Evolutionary conservation across 2,113 vertebrate species (phyloP).

Genomic region (Oophaga pumilio): DNA sequence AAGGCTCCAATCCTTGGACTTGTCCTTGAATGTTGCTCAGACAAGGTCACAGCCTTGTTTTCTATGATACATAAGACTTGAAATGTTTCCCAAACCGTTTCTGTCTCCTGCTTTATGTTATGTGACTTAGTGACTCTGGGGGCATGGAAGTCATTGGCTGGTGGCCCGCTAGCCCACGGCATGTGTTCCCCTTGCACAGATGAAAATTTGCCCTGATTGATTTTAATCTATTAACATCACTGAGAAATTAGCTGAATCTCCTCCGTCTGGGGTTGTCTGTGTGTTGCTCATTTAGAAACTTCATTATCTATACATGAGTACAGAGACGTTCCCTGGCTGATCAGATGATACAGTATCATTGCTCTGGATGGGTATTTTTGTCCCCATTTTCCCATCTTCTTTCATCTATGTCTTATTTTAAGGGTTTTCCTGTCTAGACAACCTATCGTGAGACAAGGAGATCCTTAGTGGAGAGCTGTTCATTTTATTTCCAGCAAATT

Average conservation of each 20-base stretch:
- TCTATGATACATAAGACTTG: not conserved
- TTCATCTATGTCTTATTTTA: not conserved
- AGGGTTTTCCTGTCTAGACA: not conserved
- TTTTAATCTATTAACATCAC: not conserved
- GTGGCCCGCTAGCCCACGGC: conserved; percentile 9
- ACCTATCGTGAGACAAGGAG: not conserved
- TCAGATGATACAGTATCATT: not conserved
- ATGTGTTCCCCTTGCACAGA: not conserved
- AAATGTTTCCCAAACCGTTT: conserved; percentile 3
- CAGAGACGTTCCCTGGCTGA: not conserved
- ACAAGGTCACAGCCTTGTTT: not conserved
- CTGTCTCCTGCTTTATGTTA: not conserved
- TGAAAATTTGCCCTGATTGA: not conserved
- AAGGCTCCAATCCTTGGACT: not conserved
- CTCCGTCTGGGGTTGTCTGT: not conserved
- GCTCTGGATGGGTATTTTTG: not conserved
- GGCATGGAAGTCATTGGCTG: not conserved
- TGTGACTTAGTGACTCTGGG: not conserved
- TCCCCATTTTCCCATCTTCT: not conserved
- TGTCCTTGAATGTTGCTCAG: not conserved
- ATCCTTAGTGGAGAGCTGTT: not conserved
- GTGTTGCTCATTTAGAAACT: not conserved
- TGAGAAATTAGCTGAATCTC: not conserved
- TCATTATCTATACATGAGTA: not conserved
- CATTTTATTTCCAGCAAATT: not conserved